Conservation (phyloP, 2,888 invertebrate genomes). For the Ormyrus nitidulus region DNA sequence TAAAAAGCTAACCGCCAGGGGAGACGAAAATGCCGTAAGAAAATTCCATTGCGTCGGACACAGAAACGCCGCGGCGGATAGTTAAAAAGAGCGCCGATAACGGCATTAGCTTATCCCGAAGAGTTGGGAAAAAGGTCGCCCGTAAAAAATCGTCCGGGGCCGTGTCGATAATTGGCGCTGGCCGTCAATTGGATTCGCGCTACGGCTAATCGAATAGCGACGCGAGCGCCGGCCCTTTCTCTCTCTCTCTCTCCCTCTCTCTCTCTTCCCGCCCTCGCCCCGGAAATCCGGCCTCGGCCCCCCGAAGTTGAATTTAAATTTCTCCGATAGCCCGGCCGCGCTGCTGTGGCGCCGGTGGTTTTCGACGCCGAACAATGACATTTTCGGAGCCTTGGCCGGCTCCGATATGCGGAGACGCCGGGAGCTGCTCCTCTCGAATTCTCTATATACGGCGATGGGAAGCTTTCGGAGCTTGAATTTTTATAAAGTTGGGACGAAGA, state of each 20-base stretch:
- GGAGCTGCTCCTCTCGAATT: too few species aligned
- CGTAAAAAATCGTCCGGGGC: slow-evolving; percentile 42
- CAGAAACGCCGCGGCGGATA: too few species aligned
- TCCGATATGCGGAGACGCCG: too few species aligned
- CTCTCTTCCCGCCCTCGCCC: background rate
- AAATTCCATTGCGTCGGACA: background rate
- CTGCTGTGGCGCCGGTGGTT: slow-evolving; percentile 7
- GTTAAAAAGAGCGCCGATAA: slow-evolving; percentile 35
- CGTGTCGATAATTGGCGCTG: slow-evolving; percentile 43
- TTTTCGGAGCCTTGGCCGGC: background rate
- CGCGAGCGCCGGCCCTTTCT: slow-evolving; percentile 17
- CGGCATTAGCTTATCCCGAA: slow-evolving; percentile 21
- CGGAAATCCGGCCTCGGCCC: slow-evolving; percentile 44
- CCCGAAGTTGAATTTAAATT: slow-evolving; percentile 68
- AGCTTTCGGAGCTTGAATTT: too few species aligned
- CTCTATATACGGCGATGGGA: too few species aligned
- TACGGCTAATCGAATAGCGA: slow-evolving; percentile 49
- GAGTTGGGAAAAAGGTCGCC: slow-evolving; percentile 13
- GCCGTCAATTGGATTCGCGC: slow-evolving; percentile 43
- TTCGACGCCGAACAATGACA: slow-evolving; percentile 32
- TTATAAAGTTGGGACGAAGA: too few species aligned
- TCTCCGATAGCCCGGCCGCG: slow-evolving; percentile 58
- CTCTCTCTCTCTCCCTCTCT: too few species aligned
- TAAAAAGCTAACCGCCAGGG: background rate
- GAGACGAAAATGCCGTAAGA: background rate